Percentiles rank a stretch among this genome's conserved stretches.
Conservation (phyloP, 2,797 vertebrate genomes). For the Platyrinchus mystaceus region DNA sequence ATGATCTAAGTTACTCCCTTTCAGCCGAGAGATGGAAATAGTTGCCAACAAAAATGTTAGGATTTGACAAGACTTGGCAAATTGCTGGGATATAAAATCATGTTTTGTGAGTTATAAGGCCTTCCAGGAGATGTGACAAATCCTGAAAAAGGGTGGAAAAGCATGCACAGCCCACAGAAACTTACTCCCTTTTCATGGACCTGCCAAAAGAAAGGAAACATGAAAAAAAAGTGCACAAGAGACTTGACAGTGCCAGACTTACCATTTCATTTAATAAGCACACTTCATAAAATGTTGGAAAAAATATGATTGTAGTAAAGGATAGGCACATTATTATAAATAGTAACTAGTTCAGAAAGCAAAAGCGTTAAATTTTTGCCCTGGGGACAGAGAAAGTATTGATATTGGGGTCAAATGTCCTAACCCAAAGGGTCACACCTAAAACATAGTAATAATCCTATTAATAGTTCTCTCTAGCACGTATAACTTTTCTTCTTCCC, state of each 20-base stretch:
- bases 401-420: constrained; percentile 19
- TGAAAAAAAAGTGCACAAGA: constrained; percentile 55
- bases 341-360: constrained; percentile 36
- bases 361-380: constrained; percentile 17
- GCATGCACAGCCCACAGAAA: constrained; percentile 58
- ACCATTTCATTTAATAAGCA: constrained; percentile 68
- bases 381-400: constrained; percentile 16
- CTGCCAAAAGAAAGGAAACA: constrained; percentile 68
- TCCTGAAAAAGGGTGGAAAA: constrained; percentile 64
- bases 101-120: constrained; percentile 67
- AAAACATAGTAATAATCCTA: not conserved
- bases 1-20: constrained; percentile 60
- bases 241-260: constrained; percentile 59
- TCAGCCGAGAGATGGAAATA: constrained; percentile 27
- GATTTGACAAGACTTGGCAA: constrained; percentile 72
- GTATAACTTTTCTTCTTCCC: not conserved
- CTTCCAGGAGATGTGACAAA: constrained; percentile 71
- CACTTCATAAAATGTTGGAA: constrained; percentile 61
- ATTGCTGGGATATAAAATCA: constrained; percentile 62
- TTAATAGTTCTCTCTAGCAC: not conserved
- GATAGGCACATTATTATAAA: constrained; percentile 47
- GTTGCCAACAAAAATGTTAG: constrained; percentile 72
- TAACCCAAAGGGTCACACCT: not conserved
- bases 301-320: constrained; percentile 56
- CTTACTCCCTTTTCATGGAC: constrained; percentile 35